A percentile compares a stretch with the other conserved stretches of the same genome.
These are phyloP conservation scores for Diadema setosum DNA, from an alignment of 35 echinoderm and acorn worm species.

Conservation along the genomic window DNA sequence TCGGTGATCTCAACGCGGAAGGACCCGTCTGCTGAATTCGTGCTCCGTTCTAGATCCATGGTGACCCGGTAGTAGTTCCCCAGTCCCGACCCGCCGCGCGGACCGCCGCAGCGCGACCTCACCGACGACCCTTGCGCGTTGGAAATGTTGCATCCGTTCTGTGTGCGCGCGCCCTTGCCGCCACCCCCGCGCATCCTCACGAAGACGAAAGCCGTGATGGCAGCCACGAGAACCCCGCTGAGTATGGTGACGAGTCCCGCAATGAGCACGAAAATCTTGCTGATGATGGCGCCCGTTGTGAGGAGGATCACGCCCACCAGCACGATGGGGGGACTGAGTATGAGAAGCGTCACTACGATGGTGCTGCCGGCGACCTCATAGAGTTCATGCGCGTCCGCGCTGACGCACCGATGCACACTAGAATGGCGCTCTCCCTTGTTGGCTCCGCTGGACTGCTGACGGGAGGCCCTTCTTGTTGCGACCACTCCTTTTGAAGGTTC, in stretches of 20 bases:
- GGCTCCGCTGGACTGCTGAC: too few relatives aligned
- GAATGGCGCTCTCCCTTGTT: background rate
- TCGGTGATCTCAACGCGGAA: conserved; percentile 10
- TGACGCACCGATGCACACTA: background rate
- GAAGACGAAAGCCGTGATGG: conserved; percentile 39
- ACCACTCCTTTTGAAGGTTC: too few relatives aligned
- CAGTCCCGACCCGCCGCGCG: background rate
- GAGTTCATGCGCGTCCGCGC: background rate
- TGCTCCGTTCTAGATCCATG: background rate
- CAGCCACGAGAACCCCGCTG: conserved; percentile 31
- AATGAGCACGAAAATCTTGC: conserved; percentile 10
- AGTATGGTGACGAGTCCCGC: conserved; percentile 36
- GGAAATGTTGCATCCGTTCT: background rate
- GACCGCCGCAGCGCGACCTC: too few relatives aligned
- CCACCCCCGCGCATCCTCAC: conserved; percentile 32
- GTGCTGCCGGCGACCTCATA: conserved; percentile 3
- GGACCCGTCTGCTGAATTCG: background rate
- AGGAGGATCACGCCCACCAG: conserved; percentile 49
- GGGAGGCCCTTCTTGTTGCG: too few relatives aligned
- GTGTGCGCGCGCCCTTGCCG: background rate
- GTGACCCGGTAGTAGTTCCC: background rate
- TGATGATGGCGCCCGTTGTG: conserved; percentile 40
- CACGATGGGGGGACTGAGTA: conserved; percentile 44
- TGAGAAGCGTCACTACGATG: conserved; percentile 25
- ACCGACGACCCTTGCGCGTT: background rate